Percentiles rank a stretch among this genome's conserved stretches.
These are phyloP conservation scores for Myopa testacea DNA, from an alignment of 2,888 invertebrate species.

Conservation along the genomic window DNA sequence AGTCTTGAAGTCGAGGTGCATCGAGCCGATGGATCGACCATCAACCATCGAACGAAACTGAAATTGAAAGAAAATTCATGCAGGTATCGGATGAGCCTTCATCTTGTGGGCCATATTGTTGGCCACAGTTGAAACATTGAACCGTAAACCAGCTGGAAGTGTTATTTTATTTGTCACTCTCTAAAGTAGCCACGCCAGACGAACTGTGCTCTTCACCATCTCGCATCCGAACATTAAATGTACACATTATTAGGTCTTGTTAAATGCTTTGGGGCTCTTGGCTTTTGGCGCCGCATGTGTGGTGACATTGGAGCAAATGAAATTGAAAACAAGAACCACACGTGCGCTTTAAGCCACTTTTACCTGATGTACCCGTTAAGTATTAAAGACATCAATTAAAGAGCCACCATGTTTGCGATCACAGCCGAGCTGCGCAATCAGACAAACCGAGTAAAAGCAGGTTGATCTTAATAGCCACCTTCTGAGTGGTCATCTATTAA, in stretches of 20 bases:
- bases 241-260: too few relatives aligned
- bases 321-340: not conserved
- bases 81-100: not conserved
- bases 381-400: too few relatives aligned
- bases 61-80: slow-evolving; percentile 1
- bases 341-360: not conserved
- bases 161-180: too few relatives aligned
- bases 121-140: not conserved
- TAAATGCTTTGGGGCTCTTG: too few relatives aligned
- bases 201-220: too few relatives aligned
- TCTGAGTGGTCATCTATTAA: not conserved
- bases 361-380: too few relatives aligned
- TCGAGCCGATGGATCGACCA: not conserved
- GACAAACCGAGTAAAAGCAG: not conserved
- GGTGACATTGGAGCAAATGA: too few relatives aligned
- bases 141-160: too few relatives aligned
- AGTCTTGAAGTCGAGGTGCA: not conserved
- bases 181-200: too few relatives aligned
- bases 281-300: too few relatives aligned
- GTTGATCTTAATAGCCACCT: not conserved
- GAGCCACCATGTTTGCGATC: not conserved
- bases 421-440: not conserved
- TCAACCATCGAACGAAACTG: slow-evolving; percentile 5
- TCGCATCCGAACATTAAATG: too few relatives aligned
- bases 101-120: not conserved